Evolutionary conservation across 2,797 vertebrate species (phyloP), one percentile per base, ranked within the genome.

Genomic region (Sphenopsis melanotis): DNA sequence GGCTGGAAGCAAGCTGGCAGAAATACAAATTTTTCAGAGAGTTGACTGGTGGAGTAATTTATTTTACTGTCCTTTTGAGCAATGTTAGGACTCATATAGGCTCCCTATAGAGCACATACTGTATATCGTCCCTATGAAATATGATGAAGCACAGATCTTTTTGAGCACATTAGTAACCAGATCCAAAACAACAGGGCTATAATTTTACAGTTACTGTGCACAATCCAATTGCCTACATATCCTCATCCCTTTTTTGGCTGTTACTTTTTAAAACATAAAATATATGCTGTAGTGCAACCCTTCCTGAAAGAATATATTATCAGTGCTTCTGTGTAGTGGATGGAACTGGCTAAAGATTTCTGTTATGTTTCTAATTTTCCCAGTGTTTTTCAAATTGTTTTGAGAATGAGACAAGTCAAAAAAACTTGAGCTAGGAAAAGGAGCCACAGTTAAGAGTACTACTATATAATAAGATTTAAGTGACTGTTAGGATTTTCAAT

Each of bases 1-100:
- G 64, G 55, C 88, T 96, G 78, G 86, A 94, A 94, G 86, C 92
- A 91, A 95, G 77, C 90, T 97, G 97, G 95, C 95, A 95, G 94
- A 74, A 91, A 95, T 78, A 95, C 94, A 97, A 92, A 81, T 76
- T 92, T 87, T 97, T 96, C 87, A 94, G 94, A 82, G 91, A 96
- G 89, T 95, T 92, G 95, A 95, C 84, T 97, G 94, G 90, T 96
- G 95, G 92, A 96, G 52, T 96, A 86, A 97, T 97, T 97, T 97
- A 92, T 96, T 97, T 97, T 96, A 96, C 83, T 96, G 89, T 95
- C 79, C 85, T 93, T 96, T 89, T 89, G 93, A 97, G 96, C 92
- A 95, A 93, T 90, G 95, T 89, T 94, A 95, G 86, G 89, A 87
- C 87, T 95, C 75, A 26, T 63, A 96, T 82, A 95, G 91, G 61